These are phyloP conservation scores for human DNA, from an alignment of 2,113 vertebrate genomes.

Conservation along the genomic window GRCh38 chr11:47962501-47963000, in stretches of 20 bases:
- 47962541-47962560: background rate
- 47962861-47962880: too few species aligned
- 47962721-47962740: background rate
- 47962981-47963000: accelerated
- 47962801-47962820: background rate
- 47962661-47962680: background rate
- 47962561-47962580: too few species aligned
- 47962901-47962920: too few species aligned
- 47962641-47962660: background rate
- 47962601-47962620: background rate
- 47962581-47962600: background rate
- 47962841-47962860: too few species aligned
- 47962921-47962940: too few species aligned
- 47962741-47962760: background rate
- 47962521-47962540: background rate
- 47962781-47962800: background rate
- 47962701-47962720: background rate
- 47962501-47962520: background rate
- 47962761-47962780: background rate
- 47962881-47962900: too few species aligned
- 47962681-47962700: background rate
- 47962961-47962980: too few species aligned
- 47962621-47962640: background rate
- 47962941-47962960: too few species aligned
- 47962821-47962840: background rate